phyloP scores from a whole-genome alignment of 2,888 invertebrate genomes.

The Troides oblongomaculatus region DNA sequence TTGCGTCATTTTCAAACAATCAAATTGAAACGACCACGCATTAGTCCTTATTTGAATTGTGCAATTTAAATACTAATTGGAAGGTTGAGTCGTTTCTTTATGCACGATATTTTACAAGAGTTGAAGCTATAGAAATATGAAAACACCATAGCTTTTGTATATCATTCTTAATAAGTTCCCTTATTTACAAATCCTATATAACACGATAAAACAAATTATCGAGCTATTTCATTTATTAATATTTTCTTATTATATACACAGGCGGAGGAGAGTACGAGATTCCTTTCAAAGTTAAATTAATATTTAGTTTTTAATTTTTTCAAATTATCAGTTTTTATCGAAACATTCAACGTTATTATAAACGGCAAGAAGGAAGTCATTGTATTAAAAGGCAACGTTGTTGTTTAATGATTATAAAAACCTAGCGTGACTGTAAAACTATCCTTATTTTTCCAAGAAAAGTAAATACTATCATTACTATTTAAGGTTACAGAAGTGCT shows the following conservation, averaged over 20 bases:
- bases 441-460: neutral
- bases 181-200: too few species aligned
- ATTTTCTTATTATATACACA: too few species aligned
- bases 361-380: too few species aligned
- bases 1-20: slow-evolving; percentile 36
- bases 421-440: neutral
- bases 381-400: neutral
- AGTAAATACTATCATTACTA: neutral
- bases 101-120: neutral
- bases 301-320: too few species aligned
- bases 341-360: too few species aligned
- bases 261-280: too few species aligned
- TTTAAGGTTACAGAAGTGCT: neutral
- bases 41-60: slow-evolving; percentile 22
- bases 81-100: slow-evolving; percentile 19
- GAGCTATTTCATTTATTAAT: too few species aligned
- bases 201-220: too few species aligned
- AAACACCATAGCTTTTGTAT: neutral
- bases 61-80: slow-evolving; percentile 27
- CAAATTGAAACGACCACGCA: slow-evolving; percentile 28
- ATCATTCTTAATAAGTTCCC: too few species aligned
- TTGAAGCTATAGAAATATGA: neutral
- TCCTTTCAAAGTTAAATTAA: too few species aligned
- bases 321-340: too few species aligned
- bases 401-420: too few species aligned